Evolutionary conservation across 2,797 vertebrate species (phyloP).

Genomic region (Notolepis coatsorum): DNA sequence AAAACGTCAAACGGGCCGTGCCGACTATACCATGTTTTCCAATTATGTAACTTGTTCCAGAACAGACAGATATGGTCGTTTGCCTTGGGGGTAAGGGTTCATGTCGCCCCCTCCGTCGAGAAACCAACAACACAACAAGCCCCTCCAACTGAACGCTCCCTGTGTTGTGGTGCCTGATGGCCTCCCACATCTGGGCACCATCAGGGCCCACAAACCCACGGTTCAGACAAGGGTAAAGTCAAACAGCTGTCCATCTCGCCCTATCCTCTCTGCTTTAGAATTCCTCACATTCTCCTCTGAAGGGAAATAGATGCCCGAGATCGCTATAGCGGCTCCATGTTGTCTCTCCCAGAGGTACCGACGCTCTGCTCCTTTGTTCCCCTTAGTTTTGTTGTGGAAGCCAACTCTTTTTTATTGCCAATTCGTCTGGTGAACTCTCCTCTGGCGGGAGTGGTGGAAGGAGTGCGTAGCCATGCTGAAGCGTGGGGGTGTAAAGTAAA

Average conservation of each 20-base stretch:
- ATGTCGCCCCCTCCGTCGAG: too few species aligned
- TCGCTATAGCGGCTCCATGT: conserved; percentile 56
- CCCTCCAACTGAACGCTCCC: neutral
- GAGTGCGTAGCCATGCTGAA: too few species aligned
- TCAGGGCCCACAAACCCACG: conserved; percentile 23
- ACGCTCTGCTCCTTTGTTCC: conserved; percentile 25
- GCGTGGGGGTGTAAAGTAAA: too few species aligned
- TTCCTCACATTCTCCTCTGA: conserved; percentile 69
- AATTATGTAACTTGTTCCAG: too few species aligned
- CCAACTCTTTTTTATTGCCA: too few species aligned
- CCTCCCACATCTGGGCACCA: conserved; percentile 71
- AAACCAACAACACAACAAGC: too few species aligned
- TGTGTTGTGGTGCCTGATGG: conserved; percentile 37
- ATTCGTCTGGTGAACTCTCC: too few species aligned
- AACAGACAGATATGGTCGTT: too few species aligned
- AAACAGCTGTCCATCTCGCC: conserved; percentile 65
- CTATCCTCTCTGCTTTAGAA: conserved; percentile 41
- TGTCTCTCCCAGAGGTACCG: conserved; percentile 7
- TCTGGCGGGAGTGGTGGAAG: too few species aligned
- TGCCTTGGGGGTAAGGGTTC: too few species aligned
- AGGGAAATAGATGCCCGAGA: conserved; percentile 36
- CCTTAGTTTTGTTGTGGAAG: conserved; percentile 19
- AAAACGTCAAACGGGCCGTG: too few species aligned
- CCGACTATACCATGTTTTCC: too few species aligned
- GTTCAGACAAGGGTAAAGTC: conserved; percentile 67